These are phyloP conservation scores for Nephrotoma flavescens DNA, from an alignment of 2,888 invertebrate species.

Conservation along the genomic window DNA sequence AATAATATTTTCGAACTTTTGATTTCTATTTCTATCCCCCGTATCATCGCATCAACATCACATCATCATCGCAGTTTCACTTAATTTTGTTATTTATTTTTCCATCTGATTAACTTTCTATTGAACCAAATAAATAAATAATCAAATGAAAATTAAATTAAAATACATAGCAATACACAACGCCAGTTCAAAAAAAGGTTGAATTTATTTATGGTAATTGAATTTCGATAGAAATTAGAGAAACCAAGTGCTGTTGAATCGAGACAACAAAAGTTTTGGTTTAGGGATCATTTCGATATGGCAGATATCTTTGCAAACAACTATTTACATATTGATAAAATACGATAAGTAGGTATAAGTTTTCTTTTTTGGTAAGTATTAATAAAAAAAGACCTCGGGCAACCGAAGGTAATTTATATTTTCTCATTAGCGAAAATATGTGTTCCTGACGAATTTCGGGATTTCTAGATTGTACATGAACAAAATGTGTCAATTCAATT, in stretches of 20 bases:
- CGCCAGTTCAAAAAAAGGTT: neutral
- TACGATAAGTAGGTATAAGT: too few species aligned
- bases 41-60: neutral
- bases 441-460: too few species aligned
- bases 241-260: neutral
- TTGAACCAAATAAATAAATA: neutral
- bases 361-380: too few species aligned
- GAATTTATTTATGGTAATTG: neutral
- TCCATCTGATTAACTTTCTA: neutral
- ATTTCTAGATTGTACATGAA: too few species aligned
- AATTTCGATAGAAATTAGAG: neutral
- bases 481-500: too few species aligned
- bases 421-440: too few species aligned
- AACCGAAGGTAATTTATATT: too few species aligned
- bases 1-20: neutral
- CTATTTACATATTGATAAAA: too few species aligned
- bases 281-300: too few species aligned
- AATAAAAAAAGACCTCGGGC: too few species aligned
- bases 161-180: neutral
- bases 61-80: neutral
- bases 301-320: too few species aligned
- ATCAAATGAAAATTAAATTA: neutral
- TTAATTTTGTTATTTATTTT: neutral
- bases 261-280: too few species aligned
- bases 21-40: neutral